Base-by-base conservation (phyloP, 2,888 invertebrate species). In the Lasioglossum figueresi region DNA sequence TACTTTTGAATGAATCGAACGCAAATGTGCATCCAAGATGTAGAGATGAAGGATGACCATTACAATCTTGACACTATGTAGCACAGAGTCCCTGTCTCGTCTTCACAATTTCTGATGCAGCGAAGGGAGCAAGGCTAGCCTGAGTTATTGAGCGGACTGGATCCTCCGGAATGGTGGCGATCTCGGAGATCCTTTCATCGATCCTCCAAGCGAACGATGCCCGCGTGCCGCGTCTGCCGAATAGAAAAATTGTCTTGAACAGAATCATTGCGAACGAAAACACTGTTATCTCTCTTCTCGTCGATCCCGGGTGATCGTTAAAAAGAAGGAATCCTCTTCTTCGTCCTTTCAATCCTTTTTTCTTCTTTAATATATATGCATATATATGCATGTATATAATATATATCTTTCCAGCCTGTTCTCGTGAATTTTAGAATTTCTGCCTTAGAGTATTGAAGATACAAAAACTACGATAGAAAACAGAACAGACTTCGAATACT, bases 381-480 rank as follows among this genome's bases (percentile, higher is more conserved):
- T 40, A 37, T 40, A 70, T n/a, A 70, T 70, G n/a, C 37, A 70
- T 68, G 34, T 68, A 68, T 68, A 68, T 68, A 63, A 31, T 48
- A 45, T 72, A 45, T 78, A 2, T 45, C 71, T 68, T 76, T 76
- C 83, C 84, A 87, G 87, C 86, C 87, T 85, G 88, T 79, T 83
- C 84, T 85, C 87, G 80, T 56, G 86, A 78, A 85, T 91, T 92
- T 93, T 92, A 92, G 92, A 93, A 93, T 93, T 87, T 91, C 89
- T 87, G 90, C 88, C 91, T 93, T 93, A 94, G 92, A 94, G 92
- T 94, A 94, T 93, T 94, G 94, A 94, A 94, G 94, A 94, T 94
- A 95, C 93, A 95, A 95, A 95, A 95, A 94, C 94, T 94, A 95
- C 94, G 92, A 94, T 94, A 94, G 94, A 94, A 95, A 94, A 94